Percentiles rank a stretch among this genome's conserved stretches.
phyloP scores from a whole-genome alignment of 2,797 vertebrate species.

The Trematomus bernacchii region DNA sequence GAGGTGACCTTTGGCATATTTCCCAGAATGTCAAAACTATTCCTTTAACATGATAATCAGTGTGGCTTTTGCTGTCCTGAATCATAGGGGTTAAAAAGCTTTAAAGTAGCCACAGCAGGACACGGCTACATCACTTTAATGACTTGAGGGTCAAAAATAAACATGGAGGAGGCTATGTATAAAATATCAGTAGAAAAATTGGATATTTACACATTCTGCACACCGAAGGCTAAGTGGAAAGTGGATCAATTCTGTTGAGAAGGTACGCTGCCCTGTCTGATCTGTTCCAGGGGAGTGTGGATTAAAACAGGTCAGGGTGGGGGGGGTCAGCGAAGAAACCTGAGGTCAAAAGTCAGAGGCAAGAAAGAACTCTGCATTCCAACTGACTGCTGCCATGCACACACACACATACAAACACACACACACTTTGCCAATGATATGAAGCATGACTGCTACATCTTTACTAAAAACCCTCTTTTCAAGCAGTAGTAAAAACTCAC shows the following conservation, averaged over 20 bases:
- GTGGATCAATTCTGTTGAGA: conserved; percentile 10
- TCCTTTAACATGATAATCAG: background rate
- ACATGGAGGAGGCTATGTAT: conserved; percentile 13
- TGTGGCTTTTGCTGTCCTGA: conserved; percentile 4
- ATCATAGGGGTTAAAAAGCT: too few relatives aligned
- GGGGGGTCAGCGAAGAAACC: conserved; percentile 75
- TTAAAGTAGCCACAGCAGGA: conserved; percentile 36
- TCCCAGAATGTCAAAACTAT: conserved; percentile 1
- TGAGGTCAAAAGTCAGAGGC: conserved; percentile 81
- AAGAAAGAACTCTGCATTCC: conserved; percentile 83
- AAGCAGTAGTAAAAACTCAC: conserved; percentile 20
- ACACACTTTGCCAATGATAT: conserved; percentile 20
- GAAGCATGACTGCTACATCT: conserved; percentile 4
- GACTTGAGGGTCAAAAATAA: conserved; percentile 3
- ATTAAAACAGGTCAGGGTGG: conserved; percentile 81
- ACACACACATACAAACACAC: conserved; percentile 39
- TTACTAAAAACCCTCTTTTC: conserved; percentile 19
- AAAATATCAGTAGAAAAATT: background rate
- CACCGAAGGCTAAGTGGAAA: background rate
- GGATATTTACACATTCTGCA: conserved; percentile 12
- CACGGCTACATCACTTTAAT: conserved; percentile 28
- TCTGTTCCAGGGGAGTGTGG: conserved; percentile 72
- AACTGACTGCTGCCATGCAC: conserved; percentile 57
- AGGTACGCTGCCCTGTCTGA: conserved; percentile 46
- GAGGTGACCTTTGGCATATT: conserved; percentile 1